Evolutionary conservation across 2,888 invertebrate species (phyloP), one percentile per base, ranked within the genome.

Genomic region (Epinotia bilunana): DNA sequence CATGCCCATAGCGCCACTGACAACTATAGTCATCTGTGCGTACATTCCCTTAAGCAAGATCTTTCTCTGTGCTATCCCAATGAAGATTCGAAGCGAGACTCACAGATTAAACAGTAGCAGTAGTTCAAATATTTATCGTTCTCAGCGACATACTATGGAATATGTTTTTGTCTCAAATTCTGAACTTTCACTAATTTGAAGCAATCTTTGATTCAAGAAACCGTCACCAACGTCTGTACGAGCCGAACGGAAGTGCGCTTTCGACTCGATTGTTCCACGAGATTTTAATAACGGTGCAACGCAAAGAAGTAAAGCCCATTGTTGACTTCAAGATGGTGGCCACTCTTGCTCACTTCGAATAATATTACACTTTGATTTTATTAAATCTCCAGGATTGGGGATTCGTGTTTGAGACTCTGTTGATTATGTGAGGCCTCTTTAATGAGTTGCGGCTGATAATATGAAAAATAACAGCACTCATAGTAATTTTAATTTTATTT

Each of bases 261-360:
- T 93, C 89, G 89, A 93, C 85, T 93, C 93, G 92, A 94, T 94
- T 93, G 93, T 92, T 93, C 86, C 93, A 93, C 88, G 91, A 94
- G 94, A 93, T 93, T 93, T 94, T 94, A 94, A 94, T 94, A 93
- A 93, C 93, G 90, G 90, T 92, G 93, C 93, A 92, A 89, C 91
- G 90, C 91, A 93, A 92, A 93, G 93, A 90, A 88, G 89, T 88
- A 88, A 86, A 87, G 85, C 86, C 87, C 87, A 92, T 92, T 93
- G 93, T 93, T 89, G 91, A 90, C 91, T 89, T 91, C 88, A 90
- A 92, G 92, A 92, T 87, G 86, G 86, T 81, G 86, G 83, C 82
- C 83, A 81, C 84, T 86, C 81, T 80, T 78, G 80, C 79, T 77
- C 81, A 78, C 80, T 81, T 78, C 81, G 80, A 80, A 80, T 81